These are phyloP conservation scores for Idaea aversata DNA, from an alignment of 2,888 invertebrate species.

Conservation along the genomic window DNA sequence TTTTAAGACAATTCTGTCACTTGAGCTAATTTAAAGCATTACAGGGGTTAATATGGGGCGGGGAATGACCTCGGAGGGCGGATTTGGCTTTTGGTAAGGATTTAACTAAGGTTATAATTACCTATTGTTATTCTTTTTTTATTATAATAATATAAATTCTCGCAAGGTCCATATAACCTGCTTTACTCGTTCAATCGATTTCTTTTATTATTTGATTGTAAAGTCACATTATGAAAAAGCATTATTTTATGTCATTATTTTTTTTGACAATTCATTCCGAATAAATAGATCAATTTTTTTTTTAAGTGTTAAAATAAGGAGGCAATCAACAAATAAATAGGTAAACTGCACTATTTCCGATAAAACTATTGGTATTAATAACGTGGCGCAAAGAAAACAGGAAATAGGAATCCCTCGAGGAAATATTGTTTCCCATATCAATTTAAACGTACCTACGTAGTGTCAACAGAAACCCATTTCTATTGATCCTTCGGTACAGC, in stretches of 20 bases:
- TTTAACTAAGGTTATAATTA: slow-evolving; percentile 9
- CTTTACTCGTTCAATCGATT: not conserved
- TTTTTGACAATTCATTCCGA: no score
- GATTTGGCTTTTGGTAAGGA: slow-evolving; percentile 28
- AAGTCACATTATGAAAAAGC: no score
- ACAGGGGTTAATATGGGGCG: slow-evolving; percentile 58
- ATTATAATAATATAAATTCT: not conserved
- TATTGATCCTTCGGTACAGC: not conserved
- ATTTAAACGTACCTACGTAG: not conserved
- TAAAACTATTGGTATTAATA: not conserved
- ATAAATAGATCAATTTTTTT: no score
- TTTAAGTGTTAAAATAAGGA: no score
- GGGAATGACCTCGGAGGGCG: slow-evolving; percentile 50
- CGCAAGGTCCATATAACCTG: not conserved
- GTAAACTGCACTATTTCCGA: not conserved
- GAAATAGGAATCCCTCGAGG: not conserved
- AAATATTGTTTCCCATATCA: not conserved
- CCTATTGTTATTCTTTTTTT: not conserved
- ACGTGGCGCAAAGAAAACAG: not conserved
- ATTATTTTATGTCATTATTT: no score
- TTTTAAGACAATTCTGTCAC: slow-evolving; percentile 12
- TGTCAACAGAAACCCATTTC: not conserved
- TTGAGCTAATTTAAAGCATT: slow-evolving; percentile 42
- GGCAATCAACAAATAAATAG: no score
- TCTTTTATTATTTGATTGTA: not conserved